Evolutionary conservation across 2,113 vertebrate genomes (phyloP), one percentile per base, ranked within the genome.

Genomic region (Meleagris gallopavo): DNA sequence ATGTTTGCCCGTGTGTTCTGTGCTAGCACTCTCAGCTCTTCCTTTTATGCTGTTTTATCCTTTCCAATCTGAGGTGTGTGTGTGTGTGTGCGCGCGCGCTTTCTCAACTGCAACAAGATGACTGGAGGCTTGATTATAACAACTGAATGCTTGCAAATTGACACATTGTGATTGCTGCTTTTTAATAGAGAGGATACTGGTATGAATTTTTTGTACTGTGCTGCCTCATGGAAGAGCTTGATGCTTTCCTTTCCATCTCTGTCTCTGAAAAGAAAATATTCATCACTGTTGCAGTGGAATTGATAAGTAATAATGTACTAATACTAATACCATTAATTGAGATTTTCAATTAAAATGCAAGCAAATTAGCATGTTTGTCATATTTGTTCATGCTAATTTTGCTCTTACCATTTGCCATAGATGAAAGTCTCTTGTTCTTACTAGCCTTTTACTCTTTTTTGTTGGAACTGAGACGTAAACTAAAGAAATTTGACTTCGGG

Each of bases 401-500:
- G 34, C 17, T 73, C 5, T 48, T 67, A 6, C n/a, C 4, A 5
- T 54, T 90, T n/a, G 57, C 73, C 4, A 2, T 57, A 41, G 32
- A 7, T 48, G 27, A 29, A 34, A 57, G 13, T 72, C 12, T 87
- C 27, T 74, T 71, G 60, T 66, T 40, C 17, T 57, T 87, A 11
- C 0, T 34, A 46, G 12, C 20, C 2, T 18, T 40, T 66, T 60
- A 4, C 60, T 67, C 24, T 81, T 76, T 76, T 80, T 34, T 32
- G 71, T 46, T 21, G 73, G 30, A 77, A n/a, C n/a, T 43, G 48
- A 87, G 41, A 36, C 46, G 29, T 36, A 5, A 50, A 30, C 36
- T 76, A 41, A 34, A 40, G 30, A 34, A 0, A 0, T 60, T 6
- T 65, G 32, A 4, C 27, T 66, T 27, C 40, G 24, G 6, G 3